Conservation (phyloP, 2,797 vertebrate genomes). For the Rhabdomys pumilio region DNA sequence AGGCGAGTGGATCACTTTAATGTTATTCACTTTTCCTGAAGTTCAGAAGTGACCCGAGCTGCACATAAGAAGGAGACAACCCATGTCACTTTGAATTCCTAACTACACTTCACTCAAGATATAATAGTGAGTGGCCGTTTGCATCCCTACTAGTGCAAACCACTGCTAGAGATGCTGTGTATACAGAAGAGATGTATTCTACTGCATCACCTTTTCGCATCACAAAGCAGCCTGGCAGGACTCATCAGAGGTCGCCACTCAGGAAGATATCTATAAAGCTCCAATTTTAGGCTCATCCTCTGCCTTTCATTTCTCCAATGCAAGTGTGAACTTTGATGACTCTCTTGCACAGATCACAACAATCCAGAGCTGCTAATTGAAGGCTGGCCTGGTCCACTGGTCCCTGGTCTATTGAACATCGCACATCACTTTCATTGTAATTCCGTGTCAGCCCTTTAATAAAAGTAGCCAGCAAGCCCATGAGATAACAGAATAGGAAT, state of each 20-base stretch:
- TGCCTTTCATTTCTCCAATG: neutral
- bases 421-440: constrained; percentile 80
- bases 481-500: constrained; percentile 84
- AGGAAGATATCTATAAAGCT: constrained; percentile 1
- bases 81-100: neutral
- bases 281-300: neutral
- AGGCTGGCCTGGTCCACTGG: constrained; percentile 68
- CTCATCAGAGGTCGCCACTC: neutral
- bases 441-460: constrained; percentile 88
- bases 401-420: constrained; percentile 74
- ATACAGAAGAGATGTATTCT: neutral
- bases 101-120: neutral
- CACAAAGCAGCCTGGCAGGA: neutral
- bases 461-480: constrained; percentile 82
- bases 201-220: neutral
- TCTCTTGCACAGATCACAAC: neutral
- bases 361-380: constrained; percentile 31
- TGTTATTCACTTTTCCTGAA: neutral
- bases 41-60: constrained; percentile 18
- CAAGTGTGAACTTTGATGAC: neutral
- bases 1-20: neutral
- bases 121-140: neutral
- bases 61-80: neutral
- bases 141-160: neutral
- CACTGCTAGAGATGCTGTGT: neutral